Conservation (phyloP, 2,797 vertebrate species). For the Lutjanus argentimaculatus region DNA sequence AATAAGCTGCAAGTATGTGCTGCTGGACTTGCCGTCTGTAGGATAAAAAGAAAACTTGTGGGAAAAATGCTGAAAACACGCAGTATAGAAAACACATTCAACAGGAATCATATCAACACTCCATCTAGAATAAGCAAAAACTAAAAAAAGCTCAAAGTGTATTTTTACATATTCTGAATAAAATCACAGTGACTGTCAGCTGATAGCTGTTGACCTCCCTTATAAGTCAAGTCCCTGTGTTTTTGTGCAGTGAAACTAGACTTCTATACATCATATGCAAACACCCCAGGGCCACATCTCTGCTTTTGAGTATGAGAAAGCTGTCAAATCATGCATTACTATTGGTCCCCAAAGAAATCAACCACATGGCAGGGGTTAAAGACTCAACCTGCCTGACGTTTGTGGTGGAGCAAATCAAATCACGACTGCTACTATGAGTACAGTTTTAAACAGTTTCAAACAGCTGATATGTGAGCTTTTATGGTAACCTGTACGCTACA, state of each 20-base stretch:
- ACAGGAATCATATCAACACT: conserved; percentile 25
- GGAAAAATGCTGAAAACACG: conserved; percentile 54
- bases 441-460: conserved; percentile 24
- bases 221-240: conserved; percentile 34
- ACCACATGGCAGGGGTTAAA: conserved; percentile 62
- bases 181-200: conserved; percentile 23
- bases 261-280: conserved; percentile 48
- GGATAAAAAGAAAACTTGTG: conserved; percentile 47
- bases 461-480: conserved; percentile 15
- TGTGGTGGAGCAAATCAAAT: conserved; percentile 33
- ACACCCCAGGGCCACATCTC: conserved; percentile 51
- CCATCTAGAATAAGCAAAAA: conserved; percentile 60
- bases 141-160: conserved; percentile 13
- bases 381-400: conserved; percentile 40
- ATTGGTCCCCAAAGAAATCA: conserved; percentile 70
- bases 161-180: conserved; percentile 53
- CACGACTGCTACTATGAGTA: neutral
- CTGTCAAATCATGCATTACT: conserved; percentile 61
- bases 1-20: conserved; percentile 24
- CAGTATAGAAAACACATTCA: conserved; percentile 13
- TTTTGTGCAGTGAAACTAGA: conserved; percentile 39
- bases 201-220: conserved; percentile 28
- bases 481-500: conserved; percentile 4
- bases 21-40: conserved; percentile 23
- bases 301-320: conserved; percentile 62